phyloP scores from a whole-genome alignment of 2,797 vertebrate species.

The Enteromius radiatus region DNA sequence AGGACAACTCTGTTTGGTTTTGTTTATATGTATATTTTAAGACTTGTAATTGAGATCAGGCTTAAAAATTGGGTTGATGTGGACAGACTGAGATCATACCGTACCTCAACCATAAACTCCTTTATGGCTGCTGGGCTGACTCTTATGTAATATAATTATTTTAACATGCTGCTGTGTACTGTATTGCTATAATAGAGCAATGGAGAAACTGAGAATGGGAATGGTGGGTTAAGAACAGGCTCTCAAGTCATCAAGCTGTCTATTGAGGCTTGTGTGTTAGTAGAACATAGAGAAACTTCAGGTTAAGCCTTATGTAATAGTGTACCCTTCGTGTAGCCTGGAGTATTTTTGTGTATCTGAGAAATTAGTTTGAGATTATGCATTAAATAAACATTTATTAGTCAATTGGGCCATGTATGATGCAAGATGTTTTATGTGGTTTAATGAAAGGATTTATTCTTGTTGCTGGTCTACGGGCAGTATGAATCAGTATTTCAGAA shows the following conservation, averaged over 20 bases:
- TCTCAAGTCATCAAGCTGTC: slow-evolving; percentile 24
- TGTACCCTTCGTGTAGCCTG: not conserved
- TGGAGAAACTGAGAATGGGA: slow-evolving; percentile 21
- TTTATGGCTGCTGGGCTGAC: slow-evolving; percentile 32
- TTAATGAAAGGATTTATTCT: not conserved
- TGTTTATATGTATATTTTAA: slow-evolving; percentile 41
- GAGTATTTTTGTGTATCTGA: not conserved
- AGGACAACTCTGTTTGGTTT: slow-evolving; percentile 17
- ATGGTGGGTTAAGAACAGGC: slow-evolving; percentile 39
- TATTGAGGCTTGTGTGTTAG: slow-evolving; percentile 6
- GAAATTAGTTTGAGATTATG: not conserved
- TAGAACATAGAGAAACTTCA: slow-evolving; percentile 23
- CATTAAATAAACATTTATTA: not conserved
- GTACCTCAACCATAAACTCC: slow-evolving; percentile 12
- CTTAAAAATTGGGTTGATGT: slow-evolving; percentile 7
- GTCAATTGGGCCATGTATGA: not conserved
- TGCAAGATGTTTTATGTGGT: not conserved
- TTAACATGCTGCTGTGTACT: slow-evolving; percentile 21
- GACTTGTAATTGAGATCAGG: slow-evolving; percentile 14
- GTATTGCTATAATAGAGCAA: not conserved
- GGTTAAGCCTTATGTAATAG: not conserved
- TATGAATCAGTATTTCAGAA: not conserved
- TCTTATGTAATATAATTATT: slow-evolving; percentile 45
- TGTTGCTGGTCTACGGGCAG: not conserved
- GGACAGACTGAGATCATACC: slow-evolving; percentile 23